Percentiles rank a stretch among this genome's conserved stretches.
phyloP scores from a whole-genome alignment of 1,140 invertebrate species.

The Lordiphosa collinella region DNA sequence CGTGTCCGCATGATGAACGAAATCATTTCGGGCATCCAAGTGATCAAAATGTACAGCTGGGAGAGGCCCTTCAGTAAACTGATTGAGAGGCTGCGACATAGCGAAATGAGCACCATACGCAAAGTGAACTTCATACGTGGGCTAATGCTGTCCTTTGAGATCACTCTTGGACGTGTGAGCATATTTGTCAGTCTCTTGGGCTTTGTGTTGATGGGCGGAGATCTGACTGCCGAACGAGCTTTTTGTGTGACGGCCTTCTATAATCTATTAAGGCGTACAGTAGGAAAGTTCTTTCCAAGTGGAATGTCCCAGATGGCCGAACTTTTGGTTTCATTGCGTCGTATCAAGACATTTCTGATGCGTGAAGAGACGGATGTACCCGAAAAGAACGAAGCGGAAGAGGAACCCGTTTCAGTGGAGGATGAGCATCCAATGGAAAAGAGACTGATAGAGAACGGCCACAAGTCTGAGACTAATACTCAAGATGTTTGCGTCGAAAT shows the following conservation, averaged over 20 bases:
- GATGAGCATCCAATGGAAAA: no score
- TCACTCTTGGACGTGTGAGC: conserved; percentile 87
- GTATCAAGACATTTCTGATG: conserved; percentile 85
- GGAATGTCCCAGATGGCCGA: conserved; percentile 84
- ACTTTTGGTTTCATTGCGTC: conserved; percentile 84
- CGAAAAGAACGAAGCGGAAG: conserved; percentile 15
- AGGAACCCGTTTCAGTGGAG: conserved; percentile 19
- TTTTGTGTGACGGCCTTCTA: conserved; percentile 87
- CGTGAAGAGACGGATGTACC: conserved; percentile 82
- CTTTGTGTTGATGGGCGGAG: conserved; percentile 84
- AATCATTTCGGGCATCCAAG: conserved; percentile 91
- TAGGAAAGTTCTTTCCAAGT: conserved; percentile 86
- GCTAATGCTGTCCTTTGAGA: conserved; percentile 86
- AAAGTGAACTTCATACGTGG: conserved; percentile 86
- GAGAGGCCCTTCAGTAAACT: conserved; percentile 87
- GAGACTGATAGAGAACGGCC: conserved; percentile 28
- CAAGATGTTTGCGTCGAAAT: conserved; percentile 34
- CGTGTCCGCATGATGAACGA: conserved; percentile 93
- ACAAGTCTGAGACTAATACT: not conserved
- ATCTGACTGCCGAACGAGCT: conserved; percentile 83
- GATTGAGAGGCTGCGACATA: conserved; percentile 81
- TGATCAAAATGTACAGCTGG: conserved; percentile 94
- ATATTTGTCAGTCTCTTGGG: conserved; percentile 88
- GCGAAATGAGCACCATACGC: conserved; percentile 82
- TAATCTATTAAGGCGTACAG: conserved; percentile 85